phyloP scores from a whole-genome alignment of 2,797 vertebrate genomes.

The Cyclura pinguis region DNA sequence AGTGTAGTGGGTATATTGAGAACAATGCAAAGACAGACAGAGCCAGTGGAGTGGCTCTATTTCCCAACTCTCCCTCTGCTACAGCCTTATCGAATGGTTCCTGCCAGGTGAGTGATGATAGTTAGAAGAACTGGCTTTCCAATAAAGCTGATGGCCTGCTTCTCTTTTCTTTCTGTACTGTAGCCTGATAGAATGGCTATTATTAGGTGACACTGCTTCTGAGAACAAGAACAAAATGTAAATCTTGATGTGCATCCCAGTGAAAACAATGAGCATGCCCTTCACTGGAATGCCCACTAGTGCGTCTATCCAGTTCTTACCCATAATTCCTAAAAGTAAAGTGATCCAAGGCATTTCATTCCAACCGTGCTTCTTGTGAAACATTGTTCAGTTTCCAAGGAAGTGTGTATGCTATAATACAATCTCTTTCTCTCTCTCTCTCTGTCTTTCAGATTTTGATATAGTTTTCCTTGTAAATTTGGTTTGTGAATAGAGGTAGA shows the following conservation, averaged over 20 bases:
- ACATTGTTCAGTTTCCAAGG: not conserved
- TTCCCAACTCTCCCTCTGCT: not conserved
- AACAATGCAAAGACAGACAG: not conserved
- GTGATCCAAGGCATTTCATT: not conserved
- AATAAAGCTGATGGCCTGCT: too few species aligned
- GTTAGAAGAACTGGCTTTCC: too few species aligned
- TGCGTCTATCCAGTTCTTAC: not conserved
- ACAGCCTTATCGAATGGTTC: not conserved
- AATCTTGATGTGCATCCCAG: too few species aligned
- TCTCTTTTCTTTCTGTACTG: not conserved
- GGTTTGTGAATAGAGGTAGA: not conserved
- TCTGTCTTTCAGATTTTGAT: conserved; percentile 37
- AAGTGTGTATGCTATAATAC: not conserved
- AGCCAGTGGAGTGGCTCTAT: not conserved
- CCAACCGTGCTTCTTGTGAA: not conserved
- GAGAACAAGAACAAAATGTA: not conserved
- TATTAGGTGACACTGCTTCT: not conserved
- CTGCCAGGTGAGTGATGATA: not conserved
- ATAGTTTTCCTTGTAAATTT: conserved; percentile 25
- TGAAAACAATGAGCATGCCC: not conserved
- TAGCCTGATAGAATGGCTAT: not conserved
- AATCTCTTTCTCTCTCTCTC: not conserved
- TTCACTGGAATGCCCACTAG: not conserved
- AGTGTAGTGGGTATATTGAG: not conserved
- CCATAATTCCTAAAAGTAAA: not conserved